phyloP scores from a whole-genome alignment of 2,888 invertebrate species.

The Acanthosepion lycidas region DNA sequence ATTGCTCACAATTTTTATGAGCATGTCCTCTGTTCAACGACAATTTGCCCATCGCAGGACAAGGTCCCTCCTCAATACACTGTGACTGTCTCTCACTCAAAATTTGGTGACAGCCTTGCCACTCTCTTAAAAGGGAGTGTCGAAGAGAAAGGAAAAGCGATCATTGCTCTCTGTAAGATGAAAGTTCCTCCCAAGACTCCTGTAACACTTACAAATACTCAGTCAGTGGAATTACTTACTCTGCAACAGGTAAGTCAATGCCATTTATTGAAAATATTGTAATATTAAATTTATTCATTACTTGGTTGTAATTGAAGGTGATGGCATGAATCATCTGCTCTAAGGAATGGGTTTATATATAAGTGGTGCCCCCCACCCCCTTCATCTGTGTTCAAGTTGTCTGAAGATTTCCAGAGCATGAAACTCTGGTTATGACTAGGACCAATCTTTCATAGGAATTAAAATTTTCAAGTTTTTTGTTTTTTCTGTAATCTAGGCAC shows the following conservation, averaged over 20 bases:
- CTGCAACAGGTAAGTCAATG: background rate
- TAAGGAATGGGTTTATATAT: no score
- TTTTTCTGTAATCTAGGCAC: no score
- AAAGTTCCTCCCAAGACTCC: background rate
- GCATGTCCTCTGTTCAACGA: background rate
- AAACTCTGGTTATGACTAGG: no score
- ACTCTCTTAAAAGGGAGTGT: slow-evolving; percentile 38
- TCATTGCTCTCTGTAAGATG: slow-evolving; percentile 42
- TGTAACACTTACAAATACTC: background rate
- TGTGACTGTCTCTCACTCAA: background rate
- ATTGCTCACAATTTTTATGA: slow-evolving; percentile 40
- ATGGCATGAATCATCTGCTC: no score
- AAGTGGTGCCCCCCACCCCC: no score
- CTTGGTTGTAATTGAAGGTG: no score
- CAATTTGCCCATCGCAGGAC: background rate
- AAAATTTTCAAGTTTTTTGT: no score
- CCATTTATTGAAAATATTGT: no score
- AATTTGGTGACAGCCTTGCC: slow-evolving; percentile 39
- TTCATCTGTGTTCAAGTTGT: no score
- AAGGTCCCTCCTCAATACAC: background rate
- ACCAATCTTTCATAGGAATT: no score
- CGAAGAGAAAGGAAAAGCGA: slow-evolving; percentile 34
- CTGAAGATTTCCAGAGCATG: no score
- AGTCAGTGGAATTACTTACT: background rate
- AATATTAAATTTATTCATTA: no score